Evolutionary conservation across 2,888 invertebrate genomes (phyloP), one percentile per base, ranked within the genome.

Genomic region (Lordiphosa andalusiaca): DNA sequence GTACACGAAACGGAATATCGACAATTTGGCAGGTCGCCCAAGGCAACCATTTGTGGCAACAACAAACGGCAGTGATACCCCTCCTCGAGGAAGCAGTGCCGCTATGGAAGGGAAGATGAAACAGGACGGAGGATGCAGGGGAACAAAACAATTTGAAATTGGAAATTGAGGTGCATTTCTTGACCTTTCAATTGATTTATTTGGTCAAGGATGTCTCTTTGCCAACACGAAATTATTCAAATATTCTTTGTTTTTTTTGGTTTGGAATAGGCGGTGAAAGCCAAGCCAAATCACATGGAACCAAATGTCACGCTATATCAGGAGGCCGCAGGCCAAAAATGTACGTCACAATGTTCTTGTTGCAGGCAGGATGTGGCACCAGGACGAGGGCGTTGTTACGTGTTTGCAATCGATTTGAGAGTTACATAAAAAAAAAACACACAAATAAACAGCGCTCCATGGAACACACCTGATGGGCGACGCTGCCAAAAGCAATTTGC

Each of bases 351-450:
- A 44, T 40, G 46, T 44, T 44, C 39, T 39, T 39, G 19, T 16
- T 39, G 16, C 39, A 39, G 44, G 23, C 41, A 67, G 46, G 53
- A 21, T 19, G 19, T 19, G 19, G 19, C 19, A 19, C 19, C 41
- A 67, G 46, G 53, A 21, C 13, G 67, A 50, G 40, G 25, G 36
- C 12, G 62, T 16, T 85, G 85, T 80, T 80, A 80, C 80, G 85
- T 80, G 76, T 80, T 85, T 80, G 82, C 83, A 75, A 80, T 85
- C 80, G 80, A 85, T 85, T 80, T 83, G 83, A 84, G 80, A 80
- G 80, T 80, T 80, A 80, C 70, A 80, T 80, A 80, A 84, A 80
- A 75, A 80, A 47, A 35, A 2, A 6, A 12, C 2, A 5, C n/a
- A 33, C 37, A 19, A 19, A 19, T 19, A 19, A 19, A 16, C 33